These are phyloP conservation scores for Netelia virgata DNA, from an alignment of 2,888 invertebrate species.

Conservation along the genomic window DNA sequence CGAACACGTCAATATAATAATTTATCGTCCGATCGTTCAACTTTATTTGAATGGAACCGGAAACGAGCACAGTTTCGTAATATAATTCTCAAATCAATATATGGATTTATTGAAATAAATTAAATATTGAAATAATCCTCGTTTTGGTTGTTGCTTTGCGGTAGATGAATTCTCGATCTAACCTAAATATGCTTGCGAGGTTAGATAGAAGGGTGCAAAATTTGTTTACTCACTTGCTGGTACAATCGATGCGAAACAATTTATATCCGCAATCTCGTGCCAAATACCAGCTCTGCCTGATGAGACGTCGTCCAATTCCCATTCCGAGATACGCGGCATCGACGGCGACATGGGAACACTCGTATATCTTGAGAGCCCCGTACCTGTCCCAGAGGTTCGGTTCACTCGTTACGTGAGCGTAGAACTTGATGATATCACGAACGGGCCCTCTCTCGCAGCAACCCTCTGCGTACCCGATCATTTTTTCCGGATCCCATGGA, in stretches of 20 bases:
- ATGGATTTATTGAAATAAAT: too few relatives aligned
- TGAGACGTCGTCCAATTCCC: constrained; percentile 76
- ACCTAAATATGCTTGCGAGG: not conserved
- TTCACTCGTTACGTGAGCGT: constrained; percentile 69
- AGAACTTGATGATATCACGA: constrained; percentile 76
- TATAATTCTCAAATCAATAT: too few relatives aligned
- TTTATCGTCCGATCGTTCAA: not conserved
- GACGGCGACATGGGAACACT: constrained; percentile 76
- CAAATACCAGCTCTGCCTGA: constrained; percentile 78
- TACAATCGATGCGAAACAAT: constrained; percentile 78
- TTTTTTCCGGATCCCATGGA: constrained; percentile 65
- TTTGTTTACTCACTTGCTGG: constrained; percentile 74
- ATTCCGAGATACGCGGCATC: constrained; percentile 70
- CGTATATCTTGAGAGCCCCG: constrained; percentile 73
- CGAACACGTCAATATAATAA: not conserved
- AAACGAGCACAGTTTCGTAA: too few relatives aligned
- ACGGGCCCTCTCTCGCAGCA: constrained; percentile 65
- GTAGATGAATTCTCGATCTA: not conserved
- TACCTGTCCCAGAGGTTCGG: constrained; percentile 75
- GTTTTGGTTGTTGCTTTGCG: too few relatives aligned
- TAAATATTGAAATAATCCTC: too few relatives aligned
- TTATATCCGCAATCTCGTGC: constrained; percentile 77
- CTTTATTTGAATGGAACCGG: too few relatives aligned
- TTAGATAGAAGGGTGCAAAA: not conserved
- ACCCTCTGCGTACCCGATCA: constrained; percentile 64